Evolutionary conservation across 1,140 invertebrate species (phyloP).

Genomic region (Brachionus manjavacas): DNA sequence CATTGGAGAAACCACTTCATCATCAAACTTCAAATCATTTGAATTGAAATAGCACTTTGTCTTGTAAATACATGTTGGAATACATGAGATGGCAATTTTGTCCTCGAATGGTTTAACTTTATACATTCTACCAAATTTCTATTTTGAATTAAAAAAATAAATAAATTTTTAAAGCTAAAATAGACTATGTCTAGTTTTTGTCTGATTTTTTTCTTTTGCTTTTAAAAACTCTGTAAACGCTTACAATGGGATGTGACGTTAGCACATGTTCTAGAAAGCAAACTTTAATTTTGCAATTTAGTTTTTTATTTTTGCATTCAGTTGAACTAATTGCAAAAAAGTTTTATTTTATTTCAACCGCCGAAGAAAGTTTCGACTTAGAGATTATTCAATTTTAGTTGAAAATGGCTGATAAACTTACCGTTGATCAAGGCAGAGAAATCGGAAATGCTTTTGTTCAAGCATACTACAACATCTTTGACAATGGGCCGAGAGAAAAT

Average conservation of each 20-base stretch:
- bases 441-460: constrained; percentile 36
- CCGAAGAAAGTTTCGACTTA: neutral
- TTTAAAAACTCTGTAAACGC: neutral
- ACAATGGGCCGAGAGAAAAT: constrained; percentile 30
- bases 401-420: constrained; percentile 33
- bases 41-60: neutral
- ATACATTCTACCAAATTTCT: neutral
- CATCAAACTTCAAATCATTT: neutral
- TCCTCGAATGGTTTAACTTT: neutral
- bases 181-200: neutral
- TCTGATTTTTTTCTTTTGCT: neutral
- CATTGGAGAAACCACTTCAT: neutral
- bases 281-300: neutral
- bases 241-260: constrained; percentile 7
- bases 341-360: neutral
- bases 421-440: constrained; percentile 19
- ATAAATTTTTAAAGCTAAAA: neutral
- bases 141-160: neutral
- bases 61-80: constrained; percentile 6
- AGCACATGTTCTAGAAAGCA: constrained; percentile 34
- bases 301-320: neutral
- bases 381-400: constrained; percentile 9
- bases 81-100: neutral
- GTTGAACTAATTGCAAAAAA: neutral
- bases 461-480: constrained; percentile 39